Percentiles rank a stretch among this genome's conserved stretches.
Conservation (phyloP, 2,888 invertebrate species). For the Zhengitettix transpicula region DNA sequence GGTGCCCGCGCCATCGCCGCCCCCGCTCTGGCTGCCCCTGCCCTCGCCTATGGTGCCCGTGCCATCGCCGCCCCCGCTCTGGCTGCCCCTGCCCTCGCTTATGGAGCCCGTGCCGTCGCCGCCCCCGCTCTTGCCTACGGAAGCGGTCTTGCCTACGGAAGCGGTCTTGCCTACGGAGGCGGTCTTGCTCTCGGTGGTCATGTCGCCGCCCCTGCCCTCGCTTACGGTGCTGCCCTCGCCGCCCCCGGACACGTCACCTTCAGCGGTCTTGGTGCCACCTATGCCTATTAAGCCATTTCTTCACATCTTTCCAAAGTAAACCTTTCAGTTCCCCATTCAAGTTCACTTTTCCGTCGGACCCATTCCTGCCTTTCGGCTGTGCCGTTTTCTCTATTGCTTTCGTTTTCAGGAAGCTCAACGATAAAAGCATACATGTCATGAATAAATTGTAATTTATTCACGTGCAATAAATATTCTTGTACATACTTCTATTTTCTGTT, state of each 20-base stretch:
- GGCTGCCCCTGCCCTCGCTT: not conserved
- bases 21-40: not conserved
- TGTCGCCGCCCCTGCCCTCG: not conserved
- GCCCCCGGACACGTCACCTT: not conserved
- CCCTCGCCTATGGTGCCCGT: constrained; percentile 15
- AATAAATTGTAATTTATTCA: not conserved
- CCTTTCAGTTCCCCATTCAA: not conserved
- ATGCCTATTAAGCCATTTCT: not conserved
- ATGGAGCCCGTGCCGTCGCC: not conserved
- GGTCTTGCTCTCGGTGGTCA: not conserved
- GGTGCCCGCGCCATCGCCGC: constrained; percentile 2
- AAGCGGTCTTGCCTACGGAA: not conserved
- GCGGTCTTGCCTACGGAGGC: not conserved
- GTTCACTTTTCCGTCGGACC: not conserved
- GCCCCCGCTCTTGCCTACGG: not conserved
- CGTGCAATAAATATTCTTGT: not conserved
- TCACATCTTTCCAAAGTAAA: not conserved
- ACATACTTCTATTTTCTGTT: not conserved
- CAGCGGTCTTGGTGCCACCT: not conserved
- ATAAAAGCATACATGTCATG: not conserved
- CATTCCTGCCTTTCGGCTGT: not conserved
- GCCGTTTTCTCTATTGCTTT: not conserved
- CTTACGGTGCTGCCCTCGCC: constrained; percentile 2
- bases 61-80: not conserved
- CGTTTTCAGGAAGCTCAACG: not conserved